A percentile compares a stretch with the other conserved stretches of the same genome.
Conservation (phyloP, 2,113 vertebrate species). For the Chloropsis cyanopogon region DNA sequence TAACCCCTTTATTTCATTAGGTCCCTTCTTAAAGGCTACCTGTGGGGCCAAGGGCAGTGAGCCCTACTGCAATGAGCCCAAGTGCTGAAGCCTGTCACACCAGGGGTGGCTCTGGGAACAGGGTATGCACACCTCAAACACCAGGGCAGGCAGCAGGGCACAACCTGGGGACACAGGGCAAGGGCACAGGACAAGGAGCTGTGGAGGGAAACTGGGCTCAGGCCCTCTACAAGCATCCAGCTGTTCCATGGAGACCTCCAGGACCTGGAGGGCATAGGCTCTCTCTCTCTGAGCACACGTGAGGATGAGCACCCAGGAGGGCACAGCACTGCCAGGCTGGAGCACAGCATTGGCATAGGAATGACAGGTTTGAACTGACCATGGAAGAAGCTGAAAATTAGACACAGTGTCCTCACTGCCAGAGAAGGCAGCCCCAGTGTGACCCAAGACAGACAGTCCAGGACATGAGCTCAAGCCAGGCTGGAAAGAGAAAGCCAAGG, state of each 20-base stretch:
- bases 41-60: background rate
- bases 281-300: background rate
- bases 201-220: background rate
- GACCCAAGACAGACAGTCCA: background rate
- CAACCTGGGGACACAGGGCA: background rate
- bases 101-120: background rate
- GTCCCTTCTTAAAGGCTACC: background rate
- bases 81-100: background rate
- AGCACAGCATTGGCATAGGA: background rate
- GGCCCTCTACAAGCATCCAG: rapidly evolving
- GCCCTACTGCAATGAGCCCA: background rate
- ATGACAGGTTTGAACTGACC: background rate
- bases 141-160: background rate
- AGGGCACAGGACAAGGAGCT: background rate
- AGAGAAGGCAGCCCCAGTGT: background rate
- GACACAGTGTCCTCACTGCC: background rate
- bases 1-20: background rate
- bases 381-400: background rate
- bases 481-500: background rate
- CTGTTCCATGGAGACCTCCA: background rate
- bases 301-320: background rate
- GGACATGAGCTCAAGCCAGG: background rate
- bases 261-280: rapidly evolving
- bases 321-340: background rate
- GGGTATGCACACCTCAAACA: background rate